Percentiles rank a stretch among this genome's conserved stretches.
Conservation (phyloP, 2,888 invertebrate genomes). For the Timandra comae region DNA sequence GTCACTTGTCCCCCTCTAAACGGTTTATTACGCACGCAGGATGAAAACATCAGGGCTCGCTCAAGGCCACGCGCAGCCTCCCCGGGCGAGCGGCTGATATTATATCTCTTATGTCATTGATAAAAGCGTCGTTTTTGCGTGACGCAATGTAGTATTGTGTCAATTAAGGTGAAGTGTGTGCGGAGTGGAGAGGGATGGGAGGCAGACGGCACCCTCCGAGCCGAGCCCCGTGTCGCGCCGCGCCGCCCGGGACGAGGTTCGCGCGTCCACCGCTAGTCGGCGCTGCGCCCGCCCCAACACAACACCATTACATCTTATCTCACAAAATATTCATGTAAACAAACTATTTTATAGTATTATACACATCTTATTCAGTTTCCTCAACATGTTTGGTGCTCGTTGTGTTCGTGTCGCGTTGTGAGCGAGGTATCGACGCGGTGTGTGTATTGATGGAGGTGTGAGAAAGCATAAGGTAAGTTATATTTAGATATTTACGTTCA, state of each 20-base stretch:
- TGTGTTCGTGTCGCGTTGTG: constrained; percentile 14
- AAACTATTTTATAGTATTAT: constrained; percentile 47
- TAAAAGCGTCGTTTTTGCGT: constrained; percentile 70
- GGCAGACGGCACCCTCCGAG: constrained; percentile 38
- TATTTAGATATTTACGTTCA: constrained; percentile 15
- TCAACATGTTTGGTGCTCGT: constrained; percentile 32
- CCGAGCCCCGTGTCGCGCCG: too few species aligned
- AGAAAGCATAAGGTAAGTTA: constrained; percentile 36
- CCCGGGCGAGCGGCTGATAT: constrained; percentile 32
- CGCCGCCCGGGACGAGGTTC: constrained; percentile 54
- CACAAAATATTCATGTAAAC: constrained; percentile 60
- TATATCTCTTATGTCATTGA: constrained; percentile 67
- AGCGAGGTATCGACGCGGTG: constrained; percentile 1
- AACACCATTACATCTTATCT: constrained; percentile 37
- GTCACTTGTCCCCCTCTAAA: constrained; percentile 68
- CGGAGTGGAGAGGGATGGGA: constrained; percentile 45
- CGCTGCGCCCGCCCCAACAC: constrained; percentile 65
- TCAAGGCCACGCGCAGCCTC: constrained; percentile 64
- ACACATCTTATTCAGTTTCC: constrained; percentile 14
- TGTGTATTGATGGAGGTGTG: constrained; percentile 11
- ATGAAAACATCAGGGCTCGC: constrained; percentile 70
- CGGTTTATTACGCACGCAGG: constrained; percentile 72
- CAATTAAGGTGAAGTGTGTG: constrained; percentile 51
- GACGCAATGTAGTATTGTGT: constrained; percentile 39
- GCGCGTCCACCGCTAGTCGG: constrained; percentile 61